Base-by-base conservation (phyloP, 2,797 vertebrate species). In the Bovichtus variegatus region DNA sequence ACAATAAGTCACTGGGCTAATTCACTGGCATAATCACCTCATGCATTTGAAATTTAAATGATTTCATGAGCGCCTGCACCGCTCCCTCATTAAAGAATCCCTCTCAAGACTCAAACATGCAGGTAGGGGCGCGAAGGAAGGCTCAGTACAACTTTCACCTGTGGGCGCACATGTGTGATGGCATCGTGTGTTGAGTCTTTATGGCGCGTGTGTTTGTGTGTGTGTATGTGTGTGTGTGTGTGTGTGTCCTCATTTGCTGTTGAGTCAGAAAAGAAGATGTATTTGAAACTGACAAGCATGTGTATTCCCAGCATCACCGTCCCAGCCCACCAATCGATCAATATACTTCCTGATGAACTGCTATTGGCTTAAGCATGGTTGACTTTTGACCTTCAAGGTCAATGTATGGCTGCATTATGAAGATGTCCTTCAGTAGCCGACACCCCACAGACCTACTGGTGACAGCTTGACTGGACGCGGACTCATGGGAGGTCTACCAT, bases 11-110 rank as follows among this genome's bases (percentile, higher is more conserved):
- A 93, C 88, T 80, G 78, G 90, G 91, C 93, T 95, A 94, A 96
- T 95, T 95, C 93, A 89, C 91, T 78, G 81, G 92, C 88, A 93
- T 95, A 95, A 95, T 94, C 92, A 94, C 93, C 91, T 92, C 92
- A 89, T 93, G 92, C 91, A 94, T 95, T 94, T 92, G 91, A 93
- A 95, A 95, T 95, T 93, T 89, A 93, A 94, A 94, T 94, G 73
- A 91, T 92, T 94, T 93, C 93, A 91, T 87, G 87, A 94, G 91
- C 68, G 71, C 78, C 82, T 65, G 83, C 74, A 74, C 85, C 16
- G 71, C 84, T 88, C 73, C 77, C 88, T 93, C 87, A 91, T 93
- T 93, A 93, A 84, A 85, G 78, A 92, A 87, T 89, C 86, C 83
- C 83, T 85, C 90, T 88, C 72, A 81, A 87, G 87, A 80, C 85